Evolutionary conservation across 2,113 vertebrate species (phyloP), one percentile per base, ranked within the genome.

Genomic region (Lepisosteus osseus): DNA sequence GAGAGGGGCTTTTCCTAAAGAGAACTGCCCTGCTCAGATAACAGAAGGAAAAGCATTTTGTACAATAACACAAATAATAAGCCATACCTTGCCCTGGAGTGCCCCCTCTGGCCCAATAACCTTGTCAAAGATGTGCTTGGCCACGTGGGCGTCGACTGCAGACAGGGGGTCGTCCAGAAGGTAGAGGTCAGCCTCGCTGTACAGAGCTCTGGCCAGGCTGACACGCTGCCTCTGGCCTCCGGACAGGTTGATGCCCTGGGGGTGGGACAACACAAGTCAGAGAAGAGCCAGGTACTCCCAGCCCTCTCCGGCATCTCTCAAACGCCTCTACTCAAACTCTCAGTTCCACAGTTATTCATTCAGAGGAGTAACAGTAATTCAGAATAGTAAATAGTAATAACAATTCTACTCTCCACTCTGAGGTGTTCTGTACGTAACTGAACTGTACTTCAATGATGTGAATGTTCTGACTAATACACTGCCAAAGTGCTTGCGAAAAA

Each of bases 71-170:
- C 29, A 29, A 29, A 29, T 29, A 29, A 29, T 29, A 29, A 15
- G 14, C 57, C 14, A 11, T 78, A 98, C 96, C 88, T 98, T 99
- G 76, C 88, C 92, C 71, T 92, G 87, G 41, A 99, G 90, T 0
- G 84, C 69, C 8, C 97, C 96, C 0, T 95, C 93, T 0, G 97
- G 97, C 4, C 97, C 97, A 0, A 99, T 94, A 67, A 98, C 95
- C 9, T 94, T 92, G 85, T 98, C 94, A 5, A 99, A 99, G 82
- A 99, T 98, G 82, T 99, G 96, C 79, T 95, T 98, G 69, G 95
- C 90, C 54, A 99, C 96, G 0, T 99, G 96, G 0, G 97, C 92
- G 59, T 99, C 97, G 79, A 99, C 97, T 0, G 97, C 97, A 0
- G 97, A 98, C 43, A 99, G 90, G 0, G 97, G 96, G 71, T 99